phyloP scores from a whole-genome alignment of 1,140 invertebrate genomes.

The Drosophila novamexicana region DNA sequence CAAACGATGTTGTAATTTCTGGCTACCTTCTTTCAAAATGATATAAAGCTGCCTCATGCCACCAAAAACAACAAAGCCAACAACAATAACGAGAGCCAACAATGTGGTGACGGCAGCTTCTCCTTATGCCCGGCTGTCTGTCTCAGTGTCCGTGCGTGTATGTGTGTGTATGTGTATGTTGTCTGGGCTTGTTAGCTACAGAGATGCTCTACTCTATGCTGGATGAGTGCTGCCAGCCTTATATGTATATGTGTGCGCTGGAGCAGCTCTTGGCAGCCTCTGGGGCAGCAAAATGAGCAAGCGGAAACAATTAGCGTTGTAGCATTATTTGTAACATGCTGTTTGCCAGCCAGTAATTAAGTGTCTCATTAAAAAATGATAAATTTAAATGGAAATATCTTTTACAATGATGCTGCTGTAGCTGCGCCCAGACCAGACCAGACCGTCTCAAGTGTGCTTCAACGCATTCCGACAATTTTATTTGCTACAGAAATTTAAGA shows the following conservation, averaged over 20 bases:
- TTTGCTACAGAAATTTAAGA: slow-evolving; percentile 53
- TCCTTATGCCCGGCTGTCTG: slow-evolving; percentile 16
- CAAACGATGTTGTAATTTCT: slow-evolving; percentile 62
- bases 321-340: slow-evolving; percentile 76
- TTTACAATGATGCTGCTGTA: slow-evolving; percentile 32
- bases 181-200: slow-evolving; percentile 21
- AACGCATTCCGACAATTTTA: slow-evolving; percentile 28
- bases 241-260: slow-evolving; percentile 1
- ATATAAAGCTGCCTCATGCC: slow-evolving; percentile 42
- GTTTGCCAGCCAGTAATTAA: slow-evolving; percentile 73
- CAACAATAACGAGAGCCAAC: slow-evolving; percentile 17
- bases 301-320: slow-evolving; percentile 81
- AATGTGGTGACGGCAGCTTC: slow-evolving; percentile 30
- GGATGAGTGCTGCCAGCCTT: not conserved
- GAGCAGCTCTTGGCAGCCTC: slow-evolving; percentile 14
- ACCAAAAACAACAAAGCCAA: not conserved
- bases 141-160: slow-evolving; percentile 1
- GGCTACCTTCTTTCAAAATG: slow-evolving; percentile 55
- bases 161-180: slow-evolving; percentile 31
- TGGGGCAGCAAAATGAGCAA: slow-evolving; percentile 66
- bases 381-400: slow-evolving; percentile 80
- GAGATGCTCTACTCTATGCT: slow-evolving; percentile 8
- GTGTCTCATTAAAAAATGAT: slow-evolving; percentile 83
- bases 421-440: slow-evolving; percentile 10
- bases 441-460: slow-evolving; percentile 67